These are phyloP conservation scores for Spatulosminthurus flaviceps DNA, from an alignment of 2,888 invertebrate genomes.

Conservation along the genomic window DNA sequence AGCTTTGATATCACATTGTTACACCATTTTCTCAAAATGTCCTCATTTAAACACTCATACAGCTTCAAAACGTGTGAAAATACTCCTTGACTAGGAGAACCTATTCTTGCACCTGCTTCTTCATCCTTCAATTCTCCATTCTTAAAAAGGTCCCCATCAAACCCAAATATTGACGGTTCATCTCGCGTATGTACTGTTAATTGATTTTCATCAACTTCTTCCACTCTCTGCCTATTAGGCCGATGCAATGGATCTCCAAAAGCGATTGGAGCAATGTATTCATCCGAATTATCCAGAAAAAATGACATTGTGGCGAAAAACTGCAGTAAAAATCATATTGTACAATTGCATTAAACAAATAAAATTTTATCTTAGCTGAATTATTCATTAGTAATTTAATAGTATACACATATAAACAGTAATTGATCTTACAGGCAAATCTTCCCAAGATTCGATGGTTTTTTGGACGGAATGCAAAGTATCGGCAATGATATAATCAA, in stretches of 20 bases:
- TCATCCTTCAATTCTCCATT: slow-evolving; percentile 10
- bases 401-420: no score
- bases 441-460: slow-evolving; percentile 60
- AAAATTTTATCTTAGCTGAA: slow-evolving; percentile 5
- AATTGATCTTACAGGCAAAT: slow-evolving; percentile 56
- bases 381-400: no score
- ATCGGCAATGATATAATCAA: slow-evolving; percentile 61
- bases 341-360: slow-evolving; percentile 19
- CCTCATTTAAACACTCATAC: slow-evolving; percentile 56
- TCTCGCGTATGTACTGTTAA: slow-evolving; percentile 15
- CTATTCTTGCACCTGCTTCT: slow-evolving; percentile 46
- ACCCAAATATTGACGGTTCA: slow-evolving; percentile 27
- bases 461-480: slow-evolving; percentile 52
- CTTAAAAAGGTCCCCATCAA: slow-evolving; percentile 21
- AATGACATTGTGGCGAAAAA: slow-evolving; percentile 57
- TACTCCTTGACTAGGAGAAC: slow-evolving; percentile 51
- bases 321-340: slow-evolving; percentile 41
- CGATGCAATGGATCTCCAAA: background rate
- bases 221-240: background rate
- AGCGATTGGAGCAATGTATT: background rate
- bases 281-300: slow-evolving; percentile 51
- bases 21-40: slow-evolving; percentile 58
- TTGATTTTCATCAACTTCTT: background rate
- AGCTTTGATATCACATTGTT: slow-evolving; percentile 47
- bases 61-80: slow-evolving; percentile 56